Evolutionary conservation across 2,797 vertebrate genomes (phyloP).

Genomic region (Eidolon dupreanum): DNA sequence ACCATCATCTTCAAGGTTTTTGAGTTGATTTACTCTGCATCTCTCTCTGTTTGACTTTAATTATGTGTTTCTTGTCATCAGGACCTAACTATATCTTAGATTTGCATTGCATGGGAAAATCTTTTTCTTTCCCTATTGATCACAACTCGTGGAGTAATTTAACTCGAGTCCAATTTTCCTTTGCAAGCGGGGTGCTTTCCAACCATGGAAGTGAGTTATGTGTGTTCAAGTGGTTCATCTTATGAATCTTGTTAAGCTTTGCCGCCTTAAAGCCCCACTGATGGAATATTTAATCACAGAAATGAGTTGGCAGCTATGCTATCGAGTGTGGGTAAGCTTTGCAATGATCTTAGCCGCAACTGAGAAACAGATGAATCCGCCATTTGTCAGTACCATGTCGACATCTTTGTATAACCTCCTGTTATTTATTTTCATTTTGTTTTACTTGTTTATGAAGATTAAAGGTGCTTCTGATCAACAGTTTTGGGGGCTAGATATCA

Average conservation of each 20-base stretch:
- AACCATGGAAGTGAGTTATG: constrained; percentile 88
- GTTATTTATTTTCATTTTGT: constrained; percentile 77
- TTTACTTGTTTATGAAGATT: constrained; percentile 90
- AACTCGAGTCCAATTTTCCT: constrained; percentile 89
- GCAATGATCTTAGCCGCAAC: constrained; percentile 83
- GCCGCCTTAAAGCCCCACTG: constrained; percentile 85
- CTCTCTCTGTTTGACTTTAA: constrained; percentile 83
- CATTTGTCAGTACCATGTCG: constrained; percentile 86
- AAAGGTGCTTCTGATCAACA: constrained; percentile 88
- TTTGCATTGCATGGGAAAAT: constrained; percentile 84
- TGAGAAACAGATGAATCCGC: constrained; percentile 84
- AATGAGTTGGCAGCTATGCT: constrained; percentile 90
- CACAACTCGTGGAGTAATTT: constrained; percentile 86
- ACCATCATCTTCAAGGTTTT: constrained; percentile 78
- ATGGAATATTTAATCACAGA: constrained; percentile 93
- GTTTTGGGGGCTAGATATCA: constrained; percentile 83
- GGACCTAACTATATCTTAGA: constrained; percentile 84
- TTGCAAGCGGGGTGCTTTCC: constrained; percentile 82
- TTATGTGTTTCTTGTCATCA: constrained; percentile 83
- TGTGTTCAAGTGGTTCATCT: constrained; percentile 87
- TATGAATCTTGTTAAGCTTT: constrained; percentile 91
- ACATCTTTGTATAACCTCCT: constrained; percentile 89
- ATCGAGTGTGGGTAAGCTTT: constrained; percentile 84
- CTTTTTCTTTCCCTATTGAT: constrained; percentile 84
- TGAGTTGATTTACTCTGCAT: constrained; percentile 77